Conservation (phyloP, 2,888 invertebrate genomes). For the Lapara coniferarum region DNA sequence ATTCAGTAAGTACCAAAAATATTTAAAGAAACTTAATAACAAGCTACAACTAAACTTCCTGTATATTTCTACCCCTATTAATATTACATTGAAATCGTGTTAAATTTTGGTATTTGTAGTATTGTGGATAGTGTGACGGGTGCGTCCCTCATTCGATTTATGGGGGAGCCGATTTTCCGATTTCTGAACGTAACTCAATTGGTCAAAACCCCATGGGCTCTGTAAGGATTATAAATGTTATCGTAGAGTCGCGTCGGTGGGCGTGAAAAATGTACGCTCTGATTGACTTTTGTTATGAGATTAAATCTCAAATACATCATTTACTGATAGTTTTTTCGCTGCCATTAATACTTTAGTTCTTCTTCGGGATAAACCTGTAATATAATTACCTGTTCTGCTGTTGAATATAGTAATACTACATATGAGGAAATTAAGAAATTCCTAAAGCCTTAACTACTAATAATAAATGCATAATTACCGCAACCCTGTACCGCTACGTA, state of each 20-base stretch:
- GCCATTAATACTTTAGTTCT: background rate
- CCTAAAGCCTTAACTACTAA: background rate
- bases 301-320: background rate
- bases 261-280: conserved; percentile 32
- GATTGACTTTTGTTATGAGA: background rate
- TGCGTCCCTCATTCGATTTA: conserved; percentile 52
- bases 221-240: conserved; percentile 67
- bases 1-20: too few species aligned
- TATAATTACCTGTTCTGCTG: background rate
- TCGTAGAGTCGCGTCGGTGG: conserved; percentile 51
- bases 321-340: background rate
- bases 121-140: conserved; percentile 29
- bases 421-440: background rate
- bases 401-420: background rate
- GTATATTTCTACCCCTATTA: background rate
- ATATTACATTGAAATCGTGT: background rate
- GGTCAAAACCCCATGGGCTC: conserved; percentile 57
- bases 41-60: background rate
- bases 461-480: background rate
- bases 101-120: background rate
- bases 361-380: background rate
- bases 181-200: conserved; percentile 63
- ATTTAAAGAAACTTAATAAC: too few species aligned
- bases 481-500: background rate
- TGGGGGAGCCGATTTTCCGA: conserved; percentile 59